Evolutionary conservation across 2,797 vertebrate genomes (phyloP), one percentile per base, ranked within the genome.

Genomic region (Argentina silus): DNA sequence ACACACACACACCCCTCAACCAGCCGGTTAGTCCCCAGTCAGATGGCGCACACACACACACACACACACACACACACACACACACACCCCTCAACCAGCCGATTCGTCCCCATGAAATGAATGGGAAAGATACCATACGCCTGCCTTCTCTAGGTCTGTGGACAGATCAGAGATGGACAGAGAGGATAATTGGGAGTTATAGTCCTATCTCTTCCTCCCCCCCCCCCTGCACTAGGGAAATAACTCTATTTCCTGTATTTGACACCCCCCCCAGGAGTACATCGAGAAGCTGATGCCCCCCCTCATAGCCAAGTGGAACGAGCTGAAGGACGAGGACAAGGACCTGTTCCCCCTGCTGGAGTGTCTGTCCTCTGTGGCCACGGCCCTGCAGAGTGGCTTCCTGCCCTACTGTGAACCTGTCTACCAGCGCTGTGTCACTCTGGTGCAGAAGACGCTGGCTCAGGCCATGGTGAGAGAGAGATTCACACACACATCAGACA

Each of bases 211-310:
- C 48, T 23, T 8, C 21, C 2, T 10, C 17, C 0, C 19, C 19
- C 10, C 17, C 17, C 8, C 53, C 1, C 53, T 19, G 6, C 0
- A 0, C 1, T 17, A 15, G 2, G 1, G 0, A 3, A 7, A 1
- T 7, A 2, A 1, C 51, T 17, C 15, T n/a, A n/a, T 17, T 45
- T 3, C 62, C 12, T 17, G n/a, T n/a, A n/a, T n/a, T n/a, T n/a
- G n/a, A n/a, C 0, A 3, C 10, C 17, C 19, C 55, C 17, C 15
- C 12, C 12, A 98, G 97, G 97, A 97, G 67, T 97, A 97, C 83
- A 98, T 98, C 65, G 95, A 97, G 90, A 97, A 97, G 82, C 87
- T 98, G 87, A 98, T 98, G 97, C 97, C 97, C 0, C 97, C 97
- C 0, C 92, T 98, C 27, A 98, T 98, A 69, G 95, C 97, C 73